phyloP scores from a whole-genome alignment of 2,888 invertebrate species.

The Volucella inanis region DNA sequence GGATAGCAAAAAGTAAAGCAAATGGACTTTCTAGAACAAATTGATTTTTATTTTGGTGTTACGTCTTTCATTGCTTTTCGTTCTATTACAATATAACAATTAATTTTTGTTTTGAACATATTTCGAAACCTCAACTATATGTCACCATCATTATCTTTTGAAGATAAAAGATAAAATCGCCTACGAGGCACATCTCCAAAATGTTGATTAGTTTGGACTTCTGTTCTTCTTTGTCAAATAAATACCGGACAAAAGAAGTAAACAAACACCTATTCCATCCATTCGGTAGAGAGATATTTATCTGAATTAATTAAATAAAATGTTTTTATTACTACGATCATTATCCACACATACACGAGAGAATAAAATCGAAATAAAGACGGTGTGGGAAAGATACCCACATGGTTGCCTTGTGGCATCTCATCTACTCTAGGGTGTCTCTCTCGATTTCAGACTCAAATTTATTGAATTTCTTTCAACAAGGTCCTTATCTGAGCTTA shows the following conservation, averaged over 20 bases:
- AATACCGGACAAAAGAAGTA: background rate
- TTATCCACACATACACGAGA: constrained; percentile 30
- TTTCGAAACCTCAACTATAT: background rate
- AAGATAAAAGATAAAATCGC: constrained; percentile 12
- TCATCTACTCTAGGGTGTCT: background rate
- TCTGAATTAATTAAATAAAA: constrained; percentile 73
- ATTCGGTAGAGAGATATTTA: constrained; percentile 44
- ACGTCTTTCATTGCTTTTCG: too few relatives aligned
- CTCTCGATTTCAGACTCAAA: background rate
- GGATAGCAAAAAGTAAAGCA: too few relatives aligned
- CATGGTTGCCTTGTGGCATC: constrained; percentile 38
- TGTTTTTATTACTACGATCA: constrained; percentile 67
- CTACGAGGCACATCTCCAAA: constrained; percentile 49
- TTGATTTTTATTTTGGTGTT: too few relatives aligned
- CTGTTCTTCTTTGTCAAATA: constrained; percentile 53
- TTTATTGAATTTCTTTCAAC: constrained; percentile 59
- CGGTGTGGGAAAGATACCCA: too few relatives aligned
- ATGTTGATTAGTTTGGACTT: constrained; percentile 66
- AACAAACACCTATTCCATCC: constrained; percentile 48
- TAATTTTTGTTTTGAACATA: background rate
- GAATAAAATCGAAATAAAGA: constrained; percentile 32
- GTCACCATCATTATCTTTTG: background rate
- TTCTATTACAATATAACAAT: too few relatives aligned
- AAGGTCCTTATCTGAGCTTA: constrained; percentile 61
- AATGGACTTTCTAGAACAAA: too few relatives aligned